Evolutionary conservation across 2,113 vertebrate genomes (phyloP).

Genomic region (Stercorarius parasiticus): DNA sequence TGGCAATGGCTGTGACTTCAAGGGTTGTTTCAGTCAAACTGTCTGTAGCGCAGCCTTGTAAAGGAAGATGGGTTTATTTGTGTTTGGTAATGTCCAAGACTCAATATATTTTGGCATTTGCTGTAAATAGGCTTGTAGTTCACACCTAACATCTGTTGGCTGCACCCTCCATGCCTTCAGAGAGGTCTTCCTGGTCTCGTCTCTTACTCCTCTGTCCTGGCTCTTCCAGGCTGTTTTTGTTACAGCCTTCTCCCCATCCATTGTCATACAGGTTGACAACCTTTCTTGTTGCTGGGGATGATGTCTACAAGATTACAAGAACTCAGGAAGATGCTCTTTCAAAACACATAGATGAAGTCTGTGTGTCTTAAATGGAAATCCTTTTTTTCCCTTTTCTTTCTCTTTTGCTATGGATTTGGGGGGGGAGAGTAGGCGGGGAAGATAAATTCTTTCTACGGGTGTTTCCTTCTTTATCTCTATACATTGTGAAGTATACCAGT

Average conservation of each 20-base stretch:
- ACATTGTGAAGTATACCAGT: background rate
- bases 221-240: background rate
- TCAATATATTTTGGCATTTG: background rate
- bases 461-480: background rate
- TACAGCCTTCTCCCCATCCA: fast-evolving
- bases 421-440: fast-evolving
- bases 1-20: background rate
- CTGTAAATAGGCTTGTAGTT: background rate
- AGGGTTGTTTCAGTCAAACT: background rate
- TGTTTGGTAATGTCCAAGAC: background rate
- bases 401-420: background rate
- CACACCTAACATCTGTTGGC: background rate
- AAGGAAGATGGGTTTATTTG: background rate
- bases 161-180: background rate
- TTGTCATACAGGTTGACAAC: background rate
- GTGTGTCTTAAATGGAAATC: background rate
- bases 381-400: background rate
- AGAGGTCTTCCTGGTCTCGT: background rate
- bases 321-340: background rate
- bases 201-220: background rate
- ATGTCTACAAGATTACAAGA: background rate
- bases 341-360: background rate
- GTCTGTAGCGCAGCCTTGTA: background rate
- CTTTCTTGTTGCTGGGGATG: background rate
- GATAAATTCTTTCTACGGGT: background rate